Evolutionary conservation across 2,113 vertebrate genomes (phyloP), one percentile per base, ranked within the genome.

Genomic region (Anolis carolinensis): DNA sequence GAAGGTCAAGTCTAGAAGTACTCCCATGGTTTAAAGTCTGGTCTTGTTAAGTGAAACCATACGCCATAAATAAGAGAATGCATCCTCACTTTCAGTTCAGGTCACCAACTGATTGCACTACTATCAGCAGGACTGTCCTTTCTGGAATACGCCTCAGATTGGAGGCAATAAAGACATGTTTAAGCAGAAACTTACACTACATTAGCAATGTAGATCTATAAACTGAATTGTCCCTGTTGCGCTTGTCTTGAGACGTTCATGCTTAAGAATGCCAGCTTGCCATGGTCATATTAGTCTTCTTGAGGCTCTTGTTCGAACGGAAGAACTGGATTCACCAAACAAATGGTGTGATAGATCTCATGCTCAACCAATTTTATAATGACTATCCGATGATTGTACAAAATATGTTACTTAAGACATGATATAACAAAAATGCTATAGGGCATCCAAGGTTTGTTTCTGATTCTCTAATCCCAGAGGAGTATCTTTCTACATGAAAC

Each of bases 121-220:
- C 36, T 16, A 21, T 39, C 34, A 73, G 18, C 71, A 39, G 7
- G 5, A 20, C 18, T 23, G 71, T 25, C 71, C 36, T 23, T 16
- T 73, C 34, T 73, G 71, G 34, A 73, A 39, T 73, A 23, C 36
- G 18, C 71, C 18, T 21, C 71, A 73, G 34, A 23, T 48, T 48
- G 7, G 48, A 65, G 4, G 63, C 63, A 65, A 25, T 65, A 13
- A 59, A 59, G 13, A 59, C 4, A 59, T 59, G 73, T 89, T 75
- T 1, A 1, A 7, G 5, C 0, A 50, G 1, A 85, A 0, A 10
- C 11, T 7, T 71, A 2, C 20, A 79, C 70, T 25, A 18, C 9
- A 10, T 83, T 73, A 88, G 52, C 86, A 93, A 83, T 39, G 73
- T 68, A 21, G 32, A 81, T 23, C 52, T 79, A 50, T 84, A 81